Base-by-base conservation (phyloP, 2,113 vertebrate genomes). In the Gambusia holbrooki region DNA sequence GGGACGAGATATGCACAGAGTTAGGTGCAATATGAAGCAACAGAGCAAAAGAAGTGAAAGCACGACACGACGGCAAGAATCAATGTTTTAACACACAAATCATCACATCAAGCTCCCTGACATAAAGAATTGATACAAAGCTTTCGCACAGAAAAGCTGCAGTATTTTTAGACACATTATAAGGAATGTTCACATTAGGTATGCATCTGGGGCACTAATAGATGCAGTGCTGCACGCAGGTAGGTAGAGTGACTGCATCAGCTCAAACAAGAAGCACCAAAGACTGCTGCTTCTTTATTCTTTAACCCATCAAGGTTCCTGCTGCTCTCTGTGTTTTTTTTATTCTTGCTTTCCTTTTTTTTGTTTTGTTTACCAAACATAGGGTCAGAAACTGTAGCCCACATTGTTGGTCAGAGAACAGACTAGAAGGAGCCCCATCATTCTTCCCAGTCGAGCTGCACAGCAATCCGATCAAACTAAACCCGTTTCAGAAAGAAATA, bases 131-230 rank as follows among this genome's bases (percentile, higher is more conserved):
- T 71, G 35, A 80, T 29, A 64, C 25, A 71, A 27, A 66, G 69
- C 27, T 74, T 33, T 84, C 64, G 42, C 66, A 72, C 40, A 29
- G 63, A 13, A 64, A 70, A 40, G 42, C 27, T 60, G 40, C 76
- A 42, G 40, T 42, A 42, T 42, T 84, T 85, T 73, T 84, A 80
- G 66, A 69, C 33, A 70, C 45, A 19, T 48, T 48, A 17, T 79
- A 65, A 33, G n/a, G 51, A 69, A 45, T 51, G 51, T 79, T 64
- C 62, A 74, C 73, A 80, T 86, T 80, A 71, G 35, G 22, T 72
- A 81, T 84, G 82, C 67, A 88, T 82, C 69, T 82, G 65, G 85
- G 75, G 61, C 75, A 64, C 29, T 35, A 71, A 32, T 77, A 63
- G 77, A 54, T 79, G 25, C 32, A 64, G 45, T 73, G 45, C 29